phyloP scores from a whole-genome alignment of 2,797 vertebrate species.

The Amblyopsis hoosieri region DNA sequence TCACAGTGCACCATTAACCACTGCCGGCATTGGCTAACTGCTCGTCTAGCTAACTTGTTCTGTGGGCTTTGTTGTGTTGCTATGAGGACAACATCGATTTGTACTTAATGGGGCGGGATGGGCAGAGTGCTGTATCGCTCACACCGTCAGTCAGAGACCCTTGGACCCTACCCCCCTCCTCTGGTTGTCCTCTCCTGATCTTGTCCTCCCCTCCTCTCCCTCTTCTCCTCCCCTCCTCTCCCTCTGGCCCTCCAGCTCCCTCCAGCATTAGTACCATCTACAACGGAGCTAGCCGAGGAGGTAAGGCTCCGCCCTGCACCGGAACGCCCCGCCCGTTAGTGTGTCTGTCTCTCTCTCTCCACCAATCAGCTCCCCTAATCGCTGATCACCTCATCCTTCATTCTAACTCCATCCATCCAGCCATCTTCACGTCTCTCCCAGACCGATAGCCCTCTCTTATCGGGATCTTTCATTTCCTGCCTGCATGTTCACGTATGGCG shows the following conservation, averaged over 20 bases:
- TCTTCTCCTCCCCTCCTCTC: conserved; percentile 18
- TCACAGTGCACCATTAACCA: no score
- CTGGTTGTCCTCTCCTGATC: neutral
- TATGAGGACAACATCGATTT: neutral
- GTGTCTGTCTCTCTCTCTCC: neutral
- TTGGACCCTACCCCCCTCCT: conserved; percentile 18
- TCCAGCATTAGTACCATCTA: conserved; percentile 83
- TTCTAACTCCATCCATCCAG: no score
- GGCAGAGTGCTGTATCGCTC: no score
- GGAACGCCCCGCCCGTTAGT: conserved; percentile 6
- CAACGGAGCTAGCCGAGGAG: conserved; percentile 82
- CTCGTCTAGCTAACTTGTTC: neutral
- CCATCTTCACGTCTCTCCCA: no score
- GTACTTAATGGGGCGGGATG: no score
- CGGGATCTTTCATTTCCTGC: no score
- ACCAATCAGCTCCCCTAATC: no score
- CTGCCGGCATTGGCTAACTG: no score
- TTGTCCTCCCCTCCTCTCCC: conserved; percentile 21
- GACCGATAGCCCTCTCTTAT: no score
- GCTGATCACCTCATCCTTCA: no score
- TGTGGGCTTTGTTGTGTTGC: neutral
- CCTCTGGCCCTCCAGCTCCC: conserved; percentile 71
- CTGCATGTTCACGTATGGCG: no score
- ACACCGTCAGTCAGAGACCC: neutral
- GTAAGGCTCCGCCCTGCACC: conserved; percentile 65